Percentiles rank a stretch among this genome's conserved stretches.
Conservation (phyloP, 2,113 vertebrate species). For the Collichthys lucidus region DNA sequence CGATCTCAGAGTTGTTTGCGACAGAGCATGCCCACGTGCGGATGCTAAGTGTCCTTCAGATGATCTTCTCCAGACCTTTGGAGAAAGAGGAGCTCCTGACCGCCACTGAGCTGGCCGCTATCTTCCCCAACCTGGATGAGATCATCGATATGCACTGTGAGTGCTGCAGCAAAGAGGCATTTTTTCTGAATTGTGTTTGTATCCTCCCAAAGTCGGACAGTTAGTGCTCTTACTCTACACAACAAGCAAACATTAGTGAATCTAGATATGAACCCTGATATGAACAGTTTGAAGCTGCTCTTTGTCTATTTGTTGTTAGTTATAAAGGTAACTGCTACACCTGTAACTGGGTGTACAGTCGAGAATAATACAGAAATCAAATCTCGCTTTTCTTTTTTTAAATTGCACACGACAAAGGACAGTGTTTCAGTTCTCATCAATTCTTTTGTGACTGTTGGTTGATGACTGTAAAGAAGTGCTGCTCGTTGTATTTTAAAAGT, state of each 20-base stretch:
- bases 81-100: constrained; percentile 81
- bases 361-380: neutral
- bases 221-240: neutral
- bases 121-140: constrained; percentile 92
- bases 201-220: neutral
- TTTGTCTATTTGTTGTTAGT: neutral
- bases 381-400: neutral
- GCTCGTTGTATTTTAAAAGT: neutral
- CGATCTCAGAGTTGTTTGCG: constrained; percentile 86
- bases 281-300: neutral
- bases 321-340: neutral
- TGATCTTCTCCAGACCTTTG: constrained; percentile 89
- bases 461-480: neutral
- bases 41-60: constrained; percentile 91
- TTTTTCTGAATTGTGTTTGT: neutral
- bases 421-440: neutral
- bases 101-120: constrained; percentile 79
- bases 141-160: constrained; percentile 92
- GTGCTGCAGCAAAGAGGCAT: constrained; percentile 43
- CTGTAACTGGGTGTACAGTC: neutral
- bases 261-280: neutral
- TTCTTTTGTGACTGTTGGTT: neutral
- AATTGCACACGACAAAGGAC: neutral
- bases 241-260: neutral
- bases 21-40: constrained; percentile 92